Evolutionary conservation across 2,888 invertebrate genomes (phyloP), one percentile per base, ranked within the genome.

Genomic region (Spilarctia lutea): DNA sequence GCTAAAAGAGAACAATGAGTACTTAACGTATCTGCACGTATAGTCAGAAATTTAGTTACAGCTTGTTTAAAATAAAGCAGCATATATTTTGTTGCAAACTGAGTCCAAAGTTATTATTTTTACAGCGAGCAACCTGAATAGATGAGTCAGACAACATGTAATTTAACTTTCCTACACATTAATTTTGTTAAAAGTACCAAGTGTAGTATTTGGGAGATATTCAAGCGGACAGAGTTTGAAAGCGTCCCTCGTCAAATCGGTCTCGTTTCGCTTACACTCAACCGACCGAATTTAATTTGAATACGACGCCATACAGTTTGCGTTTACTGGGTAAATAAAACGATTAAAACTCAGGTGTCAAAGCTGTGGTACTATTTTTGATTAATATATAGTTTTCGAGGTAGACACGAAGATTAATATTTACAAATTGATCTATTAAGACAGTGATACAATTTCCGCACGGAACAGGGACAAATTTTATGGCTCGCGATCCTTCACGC

Each of bases 231-330:
- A 74, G 79, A 76, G 79, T 84, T 83, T 72, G 79, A 71, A 75
- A 78, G 80, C 77, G 78, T 83, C 85, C 85, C 83, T 81, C 84
- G 83, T 87, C 86, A 87, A 88, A 88, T 86, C 81, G 77, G 72
- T 78, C 83, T 81, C 79, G 71, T 65, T 63, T 18, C 63, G 63
- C 18, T 71, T 69, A 74, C 76, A 81, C 78, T 82, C 81, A 85
- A 79, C 85, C 82, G 77, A 79, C 83, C 80, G 81, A 86, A 88
- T 87, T 88, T 83, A 87, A 89, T 89, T 87, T 85, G 73, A 77
- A 81, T 77, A 68, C 75, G 68, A 80, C 75, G 78, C 73, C 76
- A 76, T 75, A 48, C 66, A 70, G 72, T 74, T 76, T 48, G 56
- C 75, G 56, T 72, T 71, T 65, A 75, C 74, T 71, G 65, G 72